Evolutionary conservation across 1,140 invertebrate genomes (phyloP).

Genomic region (Gryllus bimaculatus): DNA sequence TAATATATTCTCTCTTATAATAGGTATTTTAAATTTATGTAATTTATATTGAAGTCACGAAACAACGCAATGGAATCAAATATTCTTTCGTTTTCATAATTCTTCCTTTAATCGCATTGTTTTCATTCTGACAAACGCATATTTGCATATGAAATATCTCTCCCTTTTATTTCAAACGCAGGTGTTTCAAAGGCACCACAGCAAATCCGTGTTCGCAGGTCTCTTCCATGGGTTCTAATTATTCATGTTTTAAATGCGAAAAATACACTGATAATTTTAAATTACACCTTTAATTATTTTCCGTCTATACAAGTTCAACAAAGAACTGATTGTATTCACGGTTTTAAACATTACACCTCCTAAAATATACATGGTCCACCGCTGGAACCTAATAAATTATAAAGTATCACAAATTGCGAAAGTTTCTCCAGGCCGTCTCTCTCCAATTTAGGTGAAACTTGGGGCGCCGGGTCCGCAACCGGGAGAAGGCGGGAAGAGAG

Average conservation of each 20-base stretch:
- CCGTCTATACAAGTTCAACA: neutral
- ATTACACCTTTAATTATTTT: neutral
- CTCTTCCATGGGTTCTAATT: neutral
- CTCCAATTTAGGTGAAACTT: neutral
- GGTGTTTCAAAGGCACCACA: too few relatives aligned
- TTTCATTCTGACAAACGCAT: too few relatives aligned
- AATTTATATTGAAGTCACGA: too few relatives aligned
- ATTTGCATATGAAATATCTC: too few relatives aligned
- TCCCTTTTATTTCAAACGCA: too few relatives aligned
- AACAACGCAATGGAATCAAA: too few relatives aligned
- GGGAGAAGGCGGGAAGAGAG: neutral
- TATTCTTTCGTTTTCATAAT: too few relatives aligned
- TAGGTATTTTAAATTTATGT: too few relatives aligned
- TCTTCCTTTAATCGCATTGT: too few relatives aligned
- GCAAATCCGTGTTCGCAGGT: too few relatives aligned
- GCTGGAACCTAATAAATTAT: slow-evolving; percentile 5
- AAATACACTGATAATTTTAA: neutral
- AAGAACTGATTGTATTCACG: neutral
- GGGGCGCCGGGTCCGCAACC: neutral
- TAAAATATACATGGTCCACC: neutral
- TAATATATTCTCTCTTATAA: too few relatives aligned
- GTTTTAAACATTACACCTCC: neutral
- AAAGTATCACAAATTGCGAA: neutral
- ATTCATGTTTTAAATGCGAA: neutral
- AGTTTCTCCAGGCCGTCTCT: neutral